Percentiles rank a stretch among this genome's conserved stretches.
phyloP scores from a whole-genome alignment of 2,797 vertebrate species.

The Echeneis naucrates region DNA sequence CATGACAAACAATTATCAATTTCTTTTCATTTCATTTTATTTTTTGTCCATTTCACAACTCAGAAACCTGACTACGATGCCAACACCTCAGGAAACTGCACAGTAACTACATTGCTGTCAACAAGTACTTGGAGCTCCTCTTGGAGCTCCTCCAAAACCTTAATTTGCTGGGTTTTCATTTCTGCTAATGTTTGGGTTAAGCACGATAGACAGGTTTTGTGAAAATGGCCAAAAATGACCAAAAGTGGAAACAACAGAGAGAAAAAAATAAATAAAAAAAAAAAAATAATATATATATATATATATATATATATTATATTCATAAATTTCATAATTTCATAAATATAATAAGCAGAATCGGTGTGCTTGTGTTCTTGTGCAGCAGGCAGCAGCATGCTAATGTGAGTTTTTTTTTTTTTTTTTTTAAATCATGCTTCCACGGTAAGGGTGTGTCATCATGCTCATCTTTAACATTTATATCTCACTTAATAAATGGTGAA shows the following conservation, averaged over 20 bases:
- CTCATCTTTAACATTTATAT: not conserved
- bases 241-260: not conserved
- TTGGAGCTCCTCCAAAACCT: too few species aligned
- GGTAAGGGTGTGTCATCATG: not conserved
- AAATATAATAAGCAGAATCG: not conserved
- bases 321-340: too few species aligned
- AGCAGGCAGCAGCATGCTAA: not conserved
- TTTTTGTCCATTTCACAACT: not conserved
- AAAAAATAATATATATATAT: too few species aligned
- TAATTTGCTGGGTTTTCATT: not conserved
- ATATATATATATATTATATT: too few species aligned
- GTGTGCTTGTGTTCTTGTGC: not conserved
- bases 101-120: not conserved
- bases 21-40: too few species aligned
- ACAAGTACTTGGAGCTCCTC: not conserved
- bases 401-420: not conserved
- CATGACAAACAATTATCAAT: not conserved
- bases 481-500: not conserved
- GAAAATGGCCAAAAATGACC: not conserved
- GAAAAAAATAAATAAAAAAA: too few species aligned
- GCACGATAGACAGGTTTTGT: not conserved
- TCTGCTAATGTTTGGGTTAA: not conserved
- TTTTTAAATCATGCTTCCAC: slow-evolving; percentile 7
- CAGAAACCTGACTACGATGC: too few species aligned
- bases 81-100: too few species aligned